phyloP scores from a whole-genome alignment of 53 echinoderm and acorn worm genomes.

The Antedon mediterranea region DNA sequence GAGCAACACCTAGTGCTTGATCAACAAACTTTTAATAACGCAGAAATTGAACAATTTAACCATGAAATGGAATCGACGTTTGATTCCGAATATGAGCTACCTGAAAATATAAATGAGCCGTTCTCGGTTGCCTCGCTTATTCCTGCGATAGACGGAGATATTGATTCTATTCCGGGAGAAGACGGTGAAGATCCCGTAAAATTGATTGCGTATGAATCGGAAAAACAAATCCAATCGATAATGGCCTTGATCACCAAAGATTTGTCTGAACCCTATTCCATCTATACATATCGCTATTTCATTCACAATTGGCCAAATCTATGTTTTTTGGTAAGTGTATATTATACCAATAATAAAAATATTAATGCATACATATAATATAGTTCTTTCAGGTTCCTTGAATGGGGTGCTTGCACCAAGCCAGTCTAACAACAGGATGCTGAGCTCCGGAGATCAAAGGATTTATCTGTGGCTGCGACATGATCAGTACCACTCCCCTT shows the following conservation, averaged over 20 bases:
- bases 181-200: slow-evolving; percentile 24
- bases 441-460: too few relatives aligned
- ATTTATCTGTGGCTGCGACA: too few relatives aligned
- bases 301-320: slow-evolving; percentile 98
- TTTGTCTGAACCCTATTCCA: slow-evolving; percentile 96
- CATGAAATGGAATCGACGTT: neutral
- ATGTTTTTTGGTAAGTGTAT: slow-evolving; percentile 85
- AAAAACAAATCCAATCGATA: slow-evolving; percentile 92
- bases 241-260: slow-evolving; percentile 97
- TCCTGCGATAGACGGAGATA: slow-evolving; percentile 66
- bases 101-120: neutral
- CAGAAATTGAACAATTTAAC: neutral
- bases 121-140: slow-evolving; percentile 12
- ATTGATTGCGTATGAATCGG: slow-evolving; percentile 83
- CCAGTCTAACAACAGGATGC: too few relatives aligned
- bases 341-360: neutral
- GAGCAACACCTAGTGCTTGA: neutral
- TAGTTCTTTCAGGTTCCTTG: neutral
- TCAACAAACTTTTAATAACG: neutral
- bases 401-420: too few relatives aligned
- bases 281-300: slow-evolving; percentile 95
- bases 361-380: neutral
- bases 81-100: neutral
- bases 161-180: slow-evolving; percentile 43
- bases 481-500: too few relatives aligned